phyloP scores from a whole-genome alignment of 2,888 invertebrate species.

The Pardosa pseudoannulata region DNA sequence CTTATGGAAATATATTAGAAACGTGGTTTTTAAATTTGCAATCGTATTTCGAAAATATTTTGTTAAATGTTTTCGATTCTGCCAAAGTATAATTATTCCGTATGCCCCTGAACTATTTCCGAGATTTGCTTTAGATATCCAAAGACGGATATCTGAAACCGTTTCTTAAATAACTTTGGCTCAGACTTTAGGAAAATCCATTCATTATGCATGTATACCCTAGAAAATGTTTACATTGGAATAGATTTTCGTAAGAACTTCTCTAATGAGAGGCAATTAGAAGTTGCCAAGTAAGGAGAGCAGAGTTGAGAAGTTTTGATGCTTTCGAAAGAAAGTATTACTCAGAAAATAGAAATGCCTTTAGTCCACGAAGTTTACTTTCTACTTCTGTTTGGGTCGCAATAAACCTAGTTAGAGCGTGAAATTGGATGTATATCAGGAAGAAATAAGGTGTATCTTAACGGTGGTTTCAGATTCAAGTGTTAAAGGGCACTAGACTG shows the following conservation, averaged over 20 bases:
- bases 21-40: too few relatives aligned
- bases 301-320: neutral
- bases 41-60: too few relatives aligned
- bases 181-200: neutral
- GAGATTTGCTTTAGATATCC: neutral
- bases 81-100: too few relatives aligned
- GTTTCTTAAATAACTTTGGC: neutral
- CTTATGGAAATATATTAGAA: too few relatives aligned
- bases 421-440: neutral
- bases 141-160: neutral
- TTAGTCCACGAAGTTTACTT: neutral
- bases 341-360: neutral
- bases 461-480: too few relatives aligned
- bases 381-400: neutral
- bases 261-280: slow-evolving; percentile 31
- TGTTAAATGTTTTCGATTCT: too few relatives aligned
- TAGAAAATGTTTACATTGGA: slow-evolving; percentile 12
- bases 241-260: neutral
- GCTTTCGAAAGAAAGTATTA: neutral
- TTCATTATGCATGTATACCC: slow-evolving; percentile 17
- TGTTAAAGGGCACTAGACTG: too few relatives aligned
- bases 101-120: too few relatives aligned
- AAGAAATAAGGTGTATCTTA: neutral
- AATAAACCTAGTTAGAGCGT: neutral
- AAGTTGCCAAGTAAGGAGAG: neutral